phyloP scores from a whole-genome alignment of 2,113 vertebrate species.

The Cyphomyrus discorhynchus region DNA sequence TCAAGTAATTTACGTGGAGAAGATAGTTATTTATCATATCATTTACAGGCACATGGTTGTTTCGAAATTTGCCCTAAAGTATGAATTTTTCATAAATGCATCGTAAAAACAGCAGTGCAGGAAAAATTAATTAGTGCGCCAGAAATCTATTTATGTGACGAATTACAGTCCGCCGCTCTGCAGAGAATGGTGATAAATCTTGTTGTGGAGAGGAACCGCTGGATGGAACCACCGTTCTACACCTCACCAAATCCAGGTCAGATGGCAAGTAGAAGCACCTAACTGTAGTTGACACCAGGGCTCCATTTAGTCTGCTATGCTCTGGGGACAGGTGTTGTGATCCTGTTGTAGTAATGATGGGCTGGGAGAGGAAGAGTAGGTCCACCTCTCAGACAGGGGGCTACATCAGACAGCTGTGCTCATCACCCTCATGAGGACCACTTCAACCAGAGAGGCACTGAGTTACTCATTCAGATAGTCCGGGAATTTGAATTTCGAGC shows the following conservation, averaged over 20 bases:
- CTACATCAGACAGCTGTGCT: neutral
- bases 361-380: neutral
- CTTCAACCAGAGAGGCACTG: neutral
- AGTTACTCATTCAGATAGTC: neutral
- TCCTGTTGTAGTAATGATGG: neutral
- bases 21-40: neutral
- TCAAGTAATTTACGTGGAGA: neutral
- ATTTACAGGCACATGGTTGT: neutral
- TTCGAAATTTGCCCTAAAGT: neutral
- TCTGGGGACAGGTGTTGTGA: neutral
- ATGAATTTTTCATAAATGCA: neutral
- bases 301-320: neutral
- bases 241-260: neutral
- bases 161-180: neutral
- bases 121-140: neutral
- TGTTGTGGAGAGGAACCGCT: neutral
- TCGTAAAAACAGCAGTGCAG: neutral
- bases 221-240: neutral
- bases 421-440: neutral
- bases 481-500: neutral
- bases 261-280: neutral
- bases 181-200: neutral
- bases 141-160: neutral
- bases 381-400: neutral
- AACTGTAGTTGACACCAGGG: neutral